Percentiles rank a stretch among this genome's conserved stretches.
These are phyloP conservation scores for Pteruthius melanotis DNA, from an alignment of 2,113 vertebrate species.

Conservation along the genomic window DNA sequence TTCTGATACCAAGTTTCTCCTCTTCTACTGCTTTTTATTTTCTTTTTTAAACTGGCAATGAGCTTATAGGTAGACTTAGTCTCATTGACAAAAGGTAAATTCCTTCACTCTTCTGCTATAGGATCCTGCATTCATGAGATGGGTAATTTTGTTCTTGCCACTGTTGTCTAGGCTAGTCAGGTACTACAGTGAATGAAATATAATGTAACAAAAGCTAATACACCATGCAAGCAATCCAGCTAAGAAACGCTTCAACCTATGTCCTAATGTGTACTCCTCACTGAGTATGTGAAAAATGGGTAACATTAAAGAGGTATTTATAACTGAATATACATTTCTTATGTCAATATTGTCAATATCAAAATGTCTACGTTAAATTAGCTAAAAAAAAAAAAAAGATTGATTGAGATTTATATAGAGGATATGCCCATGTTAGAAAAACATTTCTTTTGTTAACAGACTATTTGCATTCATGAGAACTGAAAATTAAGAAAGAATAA, in stretches of 20 bases:
- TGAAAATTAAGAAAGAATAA: conserved; percentile 40
- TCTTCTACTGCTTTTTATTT: neutral
- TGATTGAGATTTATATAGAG: neutral
- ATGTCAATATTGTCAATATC: neutral
- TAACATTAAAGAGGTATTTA: neutral
- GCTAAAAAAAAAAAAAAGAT: neutral
- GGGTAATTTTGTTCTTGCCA: neutral
- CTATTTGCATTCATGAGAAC: conserved; percentile 11
- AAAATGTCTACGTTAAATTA: neutral
- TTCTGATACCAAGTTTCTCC: neutral
- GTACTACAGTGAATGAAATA: neutral
- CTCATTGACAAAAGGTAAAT: neutral
- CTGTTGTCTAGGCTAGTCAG: neutral
- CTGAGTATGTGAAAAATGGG: neutral
- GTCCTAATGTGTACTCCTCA: neutral
- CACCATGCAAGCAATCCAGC: neutral
- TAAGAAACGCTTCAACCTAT: neutral
- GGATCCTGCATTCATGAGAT: neutral
- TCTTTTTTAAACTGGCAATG: neutral
- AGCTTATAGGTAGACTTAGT: neutral
- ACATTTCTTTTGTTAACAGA: conserved; percentile 42
- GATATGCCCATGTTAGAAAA: conserved; percentile 1
- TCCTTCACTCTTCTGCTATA: neutral
- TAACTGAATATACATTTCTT: neutral
- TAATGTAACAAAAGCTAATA: neutral